Evolutionary conservation across 2,888 invertebrate species (phyloP), one percentile per base, ranked within the genome.

Genomic region (Macrophya annulata): DNA sequence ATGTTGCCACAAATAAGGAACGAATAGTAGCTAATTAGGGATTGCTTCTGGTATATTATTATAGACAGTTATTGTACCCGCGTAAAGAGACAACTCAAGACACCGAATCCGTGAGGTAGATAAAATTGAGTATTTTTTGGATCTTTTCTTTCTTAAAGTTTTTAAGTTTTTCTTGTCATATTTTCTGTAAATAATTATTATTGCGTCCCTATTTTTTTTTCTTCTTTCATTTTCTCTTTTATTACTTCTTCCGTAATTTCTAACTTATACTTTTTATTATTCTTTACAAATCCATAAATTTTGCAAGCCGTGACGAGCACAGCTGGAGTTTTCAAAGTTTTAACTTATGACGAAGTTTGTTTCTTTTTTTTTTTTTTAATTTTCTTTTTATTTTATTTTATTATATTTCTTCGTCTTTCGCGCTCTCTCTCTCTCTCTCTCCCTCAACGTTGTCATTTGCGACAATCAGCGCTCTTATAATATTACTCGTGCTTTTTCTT

Each of bases 401-500:
- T 68, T 31, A 31, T 31, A 31, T 31, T 31, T 31, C 31, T 31
- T 31, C 31, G 31, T 31, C 31, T 31, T 4, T 68, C 10, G 31
- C 21, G 1, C 12, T 31, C 9, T 51, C 6, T 51, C 6, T n/a
- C 8, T 51, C 51, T 51, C 51, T 51, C 1, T 51, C n/a, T 51
- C 17, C 17, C 51, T n/a, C n/a, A n/a, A n/a, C n/a, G n/a, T n/a
- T n/a, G 25, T 65, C 65, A 25, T 65, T 65, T 51, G 51, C 65
- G 31, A 65, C 31, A 9, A 31, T 12, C 12, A 65, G 65, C 21
- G n/a, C 25, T 31, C 12, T 12, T 65, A 65, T 31, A 51, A 31
- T 31, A 51, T 17, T n/a, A 51, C 51, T n/a, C 17, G 51, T 51
- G 51, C 51, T n/a, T 51, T 51, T 65, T 65, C 65, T 65, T 65